Conservation (phyloP, 2,113 vertebrate genomes). For the Pimephales promelas region DNA sequence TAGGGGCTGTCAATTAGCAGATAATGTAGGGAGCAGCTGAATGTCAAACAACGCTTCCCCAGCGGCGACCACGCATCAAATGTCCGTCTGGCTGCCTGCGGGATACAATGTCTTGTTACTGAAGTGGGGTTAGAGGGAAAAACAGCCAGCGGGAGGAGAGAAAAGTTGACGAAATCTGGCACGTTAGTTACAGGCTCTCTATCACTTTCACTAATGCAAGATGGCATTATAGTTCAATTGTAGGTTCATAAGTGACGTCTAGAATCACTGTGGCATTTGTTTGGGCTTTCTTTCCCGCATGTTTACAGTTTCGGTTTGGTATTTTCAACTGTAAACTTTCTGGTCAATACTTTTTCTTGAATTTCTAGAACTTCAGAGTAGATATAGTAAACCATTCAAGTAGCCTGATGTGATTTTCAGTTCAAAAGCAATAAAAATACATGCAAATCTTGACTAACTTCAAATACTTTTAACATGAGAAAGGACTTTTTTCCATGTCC, state of each 20-base stretch:
- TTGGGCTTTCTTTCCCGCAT: background rate
- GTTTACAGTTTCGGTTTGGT: background rate
- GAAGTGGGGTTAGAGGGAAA: constrained; percentile 63
- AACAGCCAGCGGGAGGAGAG: constrained; percentile 58
- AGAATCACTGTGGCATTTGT: background rate
- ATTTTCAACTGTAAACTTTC: background rate
- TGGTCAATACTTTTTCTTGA: background rate
- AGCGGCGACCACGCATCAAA: constrained; percentile 69
- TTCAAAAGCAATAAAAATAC: background rate
- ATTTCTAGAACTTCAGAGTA: background rate
- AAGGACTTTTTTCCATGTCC: background rate
- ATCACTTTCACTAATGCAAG: constrained; percentile 76
- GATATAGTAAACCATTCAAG: background rate
- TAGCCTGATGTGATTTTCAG: background rate
- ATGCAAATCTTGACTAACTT: background rate
- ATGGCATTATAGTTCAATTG: constrained; percentile 77
- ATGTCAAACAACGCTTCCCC: constrained; percentile 70
- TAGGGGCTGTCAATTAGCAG: constrained; percentile 81
- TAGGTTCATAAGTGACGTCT: constrained; percentile 61
- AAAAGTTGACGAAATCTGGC: constrained; percentile 74
- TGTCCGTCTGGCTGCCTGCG: constrained; percentile 69
- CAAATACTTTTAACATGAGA: background rate
- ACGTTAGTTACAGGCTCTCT: constrained; percentile 73
- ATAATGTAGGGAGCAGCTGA: constrained; percentile 73
- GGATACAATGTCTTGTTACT: constrained; percentile 69